Conservation (phyloP, 2,113 vertebrate genomes). For the Sebastes schlegelii region DNA sequence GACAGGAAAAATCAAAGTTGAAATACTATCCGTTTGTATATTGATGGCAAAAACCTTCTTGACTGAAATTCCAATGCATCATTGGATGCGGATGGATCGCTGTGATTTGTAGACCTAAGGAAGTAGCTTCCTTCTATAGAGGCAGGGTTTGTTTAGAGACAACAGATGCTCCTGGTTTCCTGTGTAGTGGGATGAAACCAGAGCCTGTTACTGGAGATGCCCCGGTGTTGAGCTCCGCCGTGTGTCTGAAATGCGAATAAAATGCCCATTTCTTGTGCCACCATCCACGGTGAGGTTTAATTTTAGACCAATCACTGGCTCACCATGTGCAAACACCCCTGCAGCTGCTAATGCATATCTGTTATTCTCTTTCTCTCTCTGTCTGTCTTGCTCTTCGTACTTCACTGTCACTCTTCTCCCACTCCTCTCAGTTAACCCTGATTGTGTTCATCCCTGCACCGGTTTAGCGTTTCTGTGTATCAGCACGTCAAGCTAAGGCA, state of each 20-base stretch:
- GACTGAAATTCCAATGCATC: constrained; percentile 4
- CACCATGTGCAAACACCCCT: constrained; percentile 57
- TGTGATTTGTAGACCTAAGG: constrained; percentile 30
- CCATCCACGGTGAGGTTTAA: constrained; percentile 71
- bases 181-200: constrained; percentile 52
- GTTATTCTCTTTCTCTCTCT: constrained; percentile 18
- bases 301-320: constrained; percentile 69
- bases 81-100: constrained; percentile 5
- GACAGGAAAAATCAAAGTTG: constrained; percentile 1
- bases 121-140: constrained; percentile 27
- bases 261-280: constrained; percentile 59
- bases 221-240: constrained; percentile 27
- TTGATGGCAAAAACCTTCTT: neutral
- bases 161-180: constrained; percentile 54
- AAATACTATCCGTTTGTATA: neutral
- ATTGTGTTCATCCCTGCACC: neutral
- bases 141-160: constrained; percentile 38
- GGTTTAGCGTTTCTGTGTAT: neutral
- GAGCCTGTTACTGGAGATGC: constrained; percentile 52
- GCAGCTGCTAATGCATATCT: constrained; percentile 64
- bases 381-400: constrained; percentile 4
- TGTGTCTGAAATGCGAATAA: constrained; percentile 59
- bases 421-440: constrained; percentile 10
- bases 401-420: constrained; percentile 1
- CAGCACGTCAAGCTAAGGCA: neutral